Conservation (phyloP, 2,113 vertebrate genomes). For the Percina caprodes region DNA sequence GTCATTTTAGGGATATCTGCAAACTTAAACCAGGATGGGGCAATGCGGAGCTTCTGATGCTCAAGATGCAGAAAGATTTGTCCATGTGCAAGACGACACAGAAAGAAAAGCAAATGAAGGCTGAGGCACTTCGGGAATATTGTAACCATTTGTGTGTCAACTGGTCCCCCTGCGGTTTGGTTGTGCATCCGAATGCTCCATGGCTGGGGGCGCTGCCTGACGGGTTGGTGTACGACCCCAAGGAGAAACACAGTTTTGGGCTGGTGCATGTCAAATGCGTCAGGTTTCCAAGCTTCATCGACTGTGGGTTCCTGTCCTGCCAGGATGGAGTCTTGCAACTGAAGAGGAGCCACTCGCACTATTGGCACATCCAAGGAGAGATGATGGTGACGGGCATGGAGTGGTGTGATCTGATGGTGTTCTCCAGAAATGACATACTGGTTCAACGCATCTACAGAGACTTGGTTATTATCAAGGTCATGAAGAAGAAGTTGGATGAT, state of each 20-base stretch:
- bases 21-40: slow-evolving; percentile 32
- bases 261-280: slow-evolving; percentile 45
- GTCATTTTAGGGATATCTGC: slow-evolving; percentile 55
- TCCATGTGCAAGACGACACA: not conserved
- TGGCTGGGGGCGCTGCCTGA: slow-evolving; percentile 61
- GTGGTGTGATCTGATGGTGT: slow-evolving; percentile 67
- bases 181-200: slow-evolving; percentile 47
- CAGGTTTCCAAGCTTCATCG: not conserved
- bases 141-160: slow-evolving; percentile 53
- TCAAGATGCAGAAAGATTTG: slow-evolving; percentile 31
- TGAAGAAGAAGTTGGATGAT: slow-evolving; percentile 52
- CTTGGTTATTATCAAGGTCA: not conserved
- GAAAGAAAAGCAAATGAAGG: slow-evolving; percentile 34
- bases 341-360: slow-evolving; percentile 6
- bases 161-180: slow-evolving; percentile 61
- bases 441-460: slow-evolving; percentile 67
- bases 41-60: slow-evolving; percentile 11
- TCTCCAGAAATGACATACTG: slow-evolving; percentile 51
- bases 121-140: slow-evolving; percentile 50
- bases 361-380: slow-evolving; percentile 67
- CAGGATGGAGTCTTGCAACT: slow-evolving; percentile 25
- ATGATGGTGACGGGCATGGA: slow-evolving; percentile 56
- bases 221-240: slow-evolving; percentile 65
- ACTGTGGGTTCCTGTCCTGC: slow-evolving; percentile 25
- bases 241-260: slow-evolving; percentile 28